phyloP scores from a whole-genome alignment of 2,113 vertebrate genomes.

The Tragelaphus strepsiceros region DNA sequence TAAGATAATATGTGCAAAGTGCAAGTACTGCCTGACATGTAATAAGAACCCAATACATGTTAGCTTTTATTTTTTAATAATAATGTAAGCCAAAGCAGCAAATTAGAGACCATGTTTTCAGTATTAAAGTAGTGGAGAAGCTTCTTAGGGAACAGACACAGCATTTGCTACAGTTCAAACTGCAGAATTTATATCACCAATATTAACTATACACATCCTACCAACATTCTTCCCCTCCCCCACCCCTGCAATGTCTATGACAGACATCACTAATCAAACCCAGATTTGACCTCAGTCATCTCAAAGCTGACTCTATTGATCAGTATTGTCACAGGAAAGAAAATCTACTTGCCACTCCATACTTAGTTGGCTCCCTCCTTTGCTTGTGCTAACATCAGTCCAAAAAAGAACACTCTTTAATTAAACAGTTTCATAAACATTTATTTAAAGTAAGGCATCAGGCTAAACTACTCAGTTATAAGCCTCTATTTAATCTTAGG shows the following conservation, averaged over 20 bases:
- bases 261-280: conserved; percentile 33
- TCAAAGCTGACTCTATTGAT: background rate
- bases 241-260: background rate
- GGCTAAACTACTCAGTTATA: background rate
- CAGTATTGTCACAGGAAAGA: background rate
- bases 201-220: background rate
- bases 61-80: background rate
- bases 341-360: background rate
- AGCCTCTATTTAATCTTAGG: background rate
- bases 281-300: background rate
- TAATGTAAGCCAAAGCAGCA: background rate
- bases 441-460: background rate
- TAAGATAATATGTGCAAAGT: background rate
- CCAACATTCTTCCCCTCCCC: background rate
- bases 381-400: background rate
- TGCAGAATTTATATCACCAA: background rate
- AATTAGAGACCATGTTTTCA: background rate
- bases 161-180: background rate
- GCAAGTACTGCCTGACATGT: background rate
- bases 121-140: background rate
- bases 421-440: background rate
- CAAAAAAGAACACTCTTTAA: background rate
- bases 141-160: background rate
- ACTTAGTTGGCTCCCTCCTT: background rate
- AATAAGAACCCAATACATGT: background rate